phyloP scores from a whole-genome alignment of 2,797 vertebrate genomes.

The Picus viridis region DNA sequence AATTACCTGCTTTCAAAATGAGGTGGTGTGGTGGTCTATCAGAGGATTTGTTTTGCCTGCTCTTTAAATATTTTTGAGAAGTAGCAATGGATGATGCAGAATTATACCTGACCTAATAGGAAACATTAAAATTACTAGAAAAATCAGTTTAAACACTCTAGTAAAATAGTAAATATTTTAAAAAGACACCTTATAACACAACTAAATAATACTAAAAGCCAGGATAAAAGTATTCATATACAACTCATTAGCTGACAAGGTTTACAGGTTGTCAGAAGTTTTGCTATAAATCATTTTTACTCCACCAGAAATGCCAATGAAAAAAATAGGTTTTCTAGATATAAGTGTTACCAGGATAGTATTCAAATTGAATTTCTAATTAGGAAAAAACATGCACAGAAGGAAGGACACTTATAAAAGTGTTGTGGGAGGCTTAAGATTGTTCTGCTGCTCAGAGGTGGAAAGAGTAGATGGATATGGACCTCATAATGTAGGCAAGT shows the following conservation, averaged over 20 bases:
- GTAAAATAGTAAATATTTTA: neutral
- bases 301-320: neutral
- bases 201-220: neutral
- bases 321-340: neutral
- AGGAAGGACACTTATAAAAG: accelerated
- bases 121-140: neutral
- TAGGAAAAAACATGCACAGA: neutral
- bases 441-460: neutral
- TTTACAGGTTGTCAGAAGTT: neutral
- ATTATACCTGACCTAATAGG: neutral
- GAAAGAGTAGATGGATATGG: neutral
- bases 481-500: neutral
- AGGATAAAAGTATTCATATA: neutral
- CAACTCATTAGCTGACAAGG: neutral
- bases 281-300: neutral
- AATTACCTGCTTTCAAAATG: neutral
- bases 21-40: neutral
- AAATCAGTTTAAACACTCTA: neutral
- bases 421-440: accelerated
- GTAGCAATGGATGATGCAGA: accelerated
- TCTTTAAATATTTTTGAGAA: neutral
- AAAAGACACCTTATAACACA: neutral
- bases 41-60: neutral
- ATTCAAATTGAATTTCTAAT: neutral
- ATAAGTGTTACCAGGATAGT: neutral